Conservation (phyloP, 2,797 vertebrate species). For the Cryptoprocta ferox region DNA sequence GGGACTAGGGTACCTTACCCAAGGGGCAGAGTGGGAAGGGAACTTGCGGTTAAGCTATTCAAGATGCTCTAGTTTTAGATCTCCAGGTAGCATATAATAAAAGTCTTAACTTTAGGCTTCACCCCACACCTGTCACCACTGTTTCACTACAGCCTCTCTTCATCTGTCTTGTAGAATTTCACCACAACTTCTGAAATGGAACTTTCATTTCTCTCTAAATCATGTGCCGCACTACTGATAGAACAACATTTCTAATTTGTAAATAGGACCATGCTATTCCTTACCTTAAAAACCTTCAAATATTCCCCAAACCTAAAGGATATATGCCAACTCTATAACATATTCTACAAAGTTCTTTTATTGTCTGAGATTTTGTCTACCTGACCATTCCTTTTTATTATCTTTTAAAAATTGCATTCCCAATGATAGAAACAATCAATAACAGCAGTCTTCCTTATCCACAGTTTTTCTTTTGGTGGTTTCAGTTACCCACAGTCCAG, state of each 20-base stretch:
- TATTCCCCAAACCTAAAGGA: not conserved
- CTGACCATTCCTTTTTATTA: not conserved
- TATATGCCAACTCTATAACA: not conserved
- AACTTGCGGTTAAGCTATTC: not conserved
- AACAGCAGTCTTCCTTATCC: not conserved
- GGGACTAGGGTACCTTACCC: not conserved
- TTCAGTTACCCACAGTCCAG: not conserved
- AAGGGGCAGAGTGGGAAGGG: not conserved
- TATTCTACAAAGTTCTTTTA: not conserved
- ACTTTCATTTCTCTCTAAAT: not conserved
- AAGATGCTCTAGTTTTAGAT: not conserved
- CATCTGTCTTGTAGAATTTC: not conserved
- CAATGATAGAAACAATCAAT: not conserved
- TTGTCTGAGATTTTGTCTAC: not conserved
- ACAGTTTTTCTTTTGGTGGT: not conserved
- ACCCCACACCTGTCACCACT: not conserved
- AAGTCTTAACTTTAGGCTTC: not conserved
- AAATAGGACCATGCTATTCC: not conserved
- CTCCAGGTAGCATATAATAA: not conserved
- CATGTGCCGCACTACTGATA: not conserved
- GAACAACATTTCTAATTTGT: not conserved
- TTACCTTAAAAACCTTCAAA: not conserved
- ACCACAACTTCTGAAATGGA: not conserved
- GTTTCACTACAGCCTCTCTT: not conserved
- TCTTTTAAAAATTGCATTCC: not conserved